Base-by-base conservation (phyloP, 2,888 invertebrate genomes). In the Choristoneura rosaceana region DNA sequence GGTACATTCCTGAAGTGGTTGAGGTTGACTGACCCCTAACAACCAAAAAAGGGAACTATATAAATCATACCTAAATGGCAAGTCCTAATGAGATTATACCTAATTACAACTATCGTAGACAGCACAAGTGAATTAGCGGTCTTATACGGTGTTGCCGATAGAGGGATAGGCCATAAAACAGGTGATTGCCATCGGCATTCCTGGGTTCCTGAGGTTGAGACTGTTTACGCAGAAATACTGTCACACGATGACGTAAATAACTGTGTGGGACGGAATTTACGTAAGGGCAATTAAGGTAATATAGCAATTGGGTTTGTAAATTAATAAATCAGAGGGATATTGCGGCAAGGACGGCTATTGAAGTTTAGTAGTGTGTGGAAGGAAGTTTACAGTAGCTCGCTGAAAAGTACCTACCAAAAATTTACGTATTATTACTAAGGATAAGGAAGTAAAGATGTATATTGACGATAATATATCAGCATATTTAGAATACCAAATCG, bases 221-320 rank as follows among this genome's bases (percentile, higher is more conserved):
- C 81, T 85, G 84, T 86, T 87, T 87, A 84, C 83, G 77, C 83
- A 80, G 80, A 85, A 85, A 85, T 86, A 85, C 84, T 87, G 86
- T 87, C 85, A 83, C 85, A 81, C 80, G 67, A 73, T 76, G 15
- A 41, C 52, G 64, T 52, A 38, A 59, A 45, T 58, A 64, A 62
- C 17, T 38, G 66, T 55, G 68, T 73, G 33, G 58, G 58, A 52
- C 50, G 67, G 71, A 67, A 71, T 71, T 67, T 71, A 52, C 58
- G 63, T 69, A 69, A 69, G 59, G 50, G 50, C 64, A 52, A 73
- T 68, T 73, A 73, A 59, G 47, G 62, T 55, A 61, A 60, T 61
- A 65, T 25, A 55, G 55, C 55, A 55, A 55, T 55, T 25, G 25
- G 12, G 12, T 25, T 55, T 62, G 61, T 43, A 14, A 17, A 62